Conservation (phyloP, 2,113 vertebrate genomes). For the Petrocephalus zakoni region DNA sequence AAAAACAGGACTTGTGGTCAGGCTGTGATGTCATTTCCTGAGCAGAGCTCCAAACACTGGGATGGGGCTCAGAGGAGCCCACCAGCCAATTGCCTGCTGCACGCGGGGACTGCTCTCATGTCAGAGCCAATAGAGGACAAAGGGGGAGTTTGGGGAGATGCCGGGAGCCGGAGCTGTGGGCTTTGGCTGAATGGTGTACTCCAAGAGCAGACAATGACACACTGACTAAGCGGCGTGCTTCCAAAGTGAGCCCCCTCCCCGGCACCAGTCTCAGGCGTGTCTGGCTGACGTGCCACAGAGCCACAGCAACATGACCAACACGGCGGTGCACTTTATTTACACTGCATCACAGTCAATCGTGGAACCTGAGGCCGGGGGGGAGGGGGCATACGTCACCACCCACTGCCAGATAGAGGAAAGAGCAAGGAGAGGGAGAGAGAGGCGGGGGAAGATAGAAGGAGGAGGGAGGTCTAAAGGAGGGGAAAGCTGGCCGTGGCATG, state of each 20-base stretch:
- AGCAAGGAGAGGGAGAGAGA: too few relatives aligned
- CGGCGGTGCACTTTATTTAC: not conserved
- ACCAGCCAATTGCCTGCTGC: not conserved
- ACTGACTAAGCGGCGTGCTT: not conserved
- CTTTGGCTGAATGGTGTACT: too few relatives aligned
- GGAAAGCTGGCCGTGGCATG: not conserved
- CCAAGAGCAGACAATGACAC: not conserved
- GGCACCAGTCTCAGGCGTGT: not conserved
- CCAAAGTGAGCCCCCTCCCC: not conserved
- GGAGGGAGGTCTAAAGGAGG: too few relatives aligned
- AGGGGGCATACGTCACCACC: too few relatives aligned
- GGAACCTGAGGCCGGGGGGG: not conserved
- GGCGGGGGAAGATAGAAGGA: too few relatives aligned
- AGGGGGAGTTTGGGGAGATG: not conserved
- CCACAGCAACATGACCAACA: not conserved
- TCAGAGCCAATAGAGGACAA: not conserved
- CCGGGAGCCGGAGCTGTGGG: not conserved
- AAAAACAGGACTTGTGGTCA: not conserved
- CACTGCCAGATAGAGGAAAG: too few relatives aligned
- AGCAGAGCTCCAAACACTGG: not conserved
- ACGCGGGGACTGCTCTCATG: not conserved
- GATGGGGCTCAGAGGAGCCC: not conserved
- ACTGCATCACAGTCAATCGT: not conserved
- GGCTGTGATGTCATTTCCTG: constrained; percentile 15
- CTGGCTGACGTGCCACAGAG: not conserved